Percentiles rank a stretch among this genome's conserved stretches.
These are phyloP conservation scores for Auanema sp. DNA, from an alignment of 2,888 invertebrate species.

Conservation along the genomic window DNA sequence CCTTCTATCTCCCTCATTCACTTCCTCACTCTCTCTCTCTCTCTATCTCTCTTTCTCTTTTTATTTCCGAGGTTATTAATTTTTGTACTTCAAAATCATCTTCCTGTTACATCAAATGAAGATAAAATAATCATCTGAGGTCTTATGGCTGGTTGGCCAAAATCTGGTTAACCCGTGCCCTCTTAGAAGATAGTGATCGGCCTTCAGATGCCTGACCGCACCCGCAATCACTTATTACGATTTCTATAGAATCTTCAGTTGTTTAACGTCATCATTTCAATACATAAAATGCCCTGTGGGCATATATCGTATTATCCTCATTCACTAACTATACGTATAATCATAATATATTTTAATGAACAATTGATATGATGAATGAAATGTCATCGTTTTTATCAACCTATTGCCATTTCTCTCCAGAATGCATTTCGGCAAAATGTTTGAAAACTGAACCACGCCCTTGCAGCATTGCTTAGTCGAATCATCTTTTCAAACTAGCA, in stretches of 20 bases:
- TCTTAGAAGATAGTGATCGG: background rate
- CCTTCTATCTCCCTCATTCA: too few relatives aligned
- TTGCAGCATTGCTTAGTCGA: too few relatives aligned
- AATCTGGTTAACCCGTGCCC: background rate
- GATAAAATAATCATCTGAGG: background rate
- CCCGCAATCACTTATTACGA: slow-evolving; percentile 9
- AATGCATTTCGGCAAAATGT: too few relatives aligned
- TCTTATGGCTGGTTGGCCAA: background rate
- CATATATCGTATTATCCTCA: background rate
- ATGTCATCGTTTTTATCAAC: too few relatives aligned
- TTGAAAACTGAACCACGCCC: too few relatives aligned
- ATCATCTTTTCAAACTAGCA: too few relatives aligned
- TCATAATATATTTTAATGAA: too few relatives aligned
- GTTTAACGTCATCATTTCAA: slow-evolving; percentile 1
- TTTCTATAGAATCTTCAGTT: background rate
- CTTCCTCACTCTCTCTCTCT: too few relatives aligned
- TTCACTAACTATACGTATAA: background rate
- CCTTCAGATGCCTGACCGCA: background rate
- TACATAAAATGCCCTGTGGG: background rate
- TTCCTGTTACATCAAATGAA: slow-evolving; percentile 2
- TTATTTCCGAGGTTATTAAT: too few relatives aligned
- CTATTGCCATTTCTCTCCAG: too few relatives aligned
- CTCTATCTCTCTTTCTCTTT: too few relatives aligned
- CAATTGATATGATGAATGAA: too few relatives aligned
- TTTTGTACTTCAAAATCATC: background rate